A percentile compares a stretch with the other conserved stretches of the same genome.
These are phyloP conservation scores for Argyresthia albistria DNA, from an alignment of 2,888 invertebrate species.

Conservation along the genomic window DNA sequence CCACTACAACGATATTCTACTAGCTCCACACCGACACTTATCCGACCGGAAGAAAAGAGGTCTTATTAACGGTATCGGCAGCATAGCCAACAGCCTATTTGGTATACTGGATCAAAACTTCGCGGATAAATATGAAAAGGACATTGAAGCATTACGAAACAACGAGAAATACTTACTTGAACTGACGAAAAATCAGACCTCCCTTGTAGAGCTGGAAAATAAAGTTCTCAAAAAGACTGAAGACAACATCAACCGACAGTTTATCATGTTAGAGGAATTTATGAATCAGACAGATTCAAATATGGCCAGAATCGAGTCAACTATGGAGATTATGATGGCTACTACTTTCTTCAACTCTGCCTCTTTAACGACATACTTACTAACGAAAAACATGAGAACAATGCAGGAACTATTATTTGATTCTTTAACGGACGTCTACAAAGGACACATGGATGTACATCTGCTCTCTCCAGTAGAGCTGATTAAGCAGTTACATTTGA, in stretches of 20 bases:
- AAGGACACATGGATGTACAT: slow-evolving; percentile 15
- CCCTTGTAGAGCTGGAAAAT: background rate
- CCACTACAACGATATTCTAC: slow-evolving; percentile 7
- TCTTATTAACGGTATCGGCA: slow-evolving; percentile 4
- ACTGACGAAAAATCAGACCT: background rate
- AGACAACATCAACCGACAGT: background rate
- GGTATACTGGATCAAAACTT: background rate
- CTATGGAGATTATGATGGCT: slow-evolving; percentile 1
- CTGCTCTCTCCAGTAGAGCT: slow-evolving; percentile 11
- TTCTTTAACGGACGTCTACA: slow-evolving; percentile 13
- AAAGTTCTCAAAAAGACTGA: background rate
- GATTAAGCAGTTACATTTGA: slow-evolving; percentile 9
- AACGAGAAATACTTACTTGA: background rate
- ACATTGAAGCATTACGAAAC: background rate
- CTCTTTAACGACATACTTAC: slow-evolving; percentile 5
- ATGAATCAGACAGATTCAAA: slow-evolving; percentile 6
- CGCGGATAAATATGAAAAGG: background rate
- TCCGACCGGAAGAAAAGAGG: slow-evolving; percentile 5
- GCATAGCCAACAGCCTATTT: background rate
- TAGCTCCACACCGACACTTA: slow-evolving; percentile 6
- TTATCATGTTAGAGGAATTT: background rate
- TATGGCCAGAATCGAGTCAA: background rate
- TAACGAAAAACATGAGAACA: background rate
- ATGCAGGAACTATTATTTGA: slow-evolving; percentile 15
- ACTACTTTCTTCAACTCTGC: slow-evolving; percentile 10